Evolutionary conservation across 2,888 invertebrate species (phyloP).

Genomic region (Napeogenes inachia): DNA sequence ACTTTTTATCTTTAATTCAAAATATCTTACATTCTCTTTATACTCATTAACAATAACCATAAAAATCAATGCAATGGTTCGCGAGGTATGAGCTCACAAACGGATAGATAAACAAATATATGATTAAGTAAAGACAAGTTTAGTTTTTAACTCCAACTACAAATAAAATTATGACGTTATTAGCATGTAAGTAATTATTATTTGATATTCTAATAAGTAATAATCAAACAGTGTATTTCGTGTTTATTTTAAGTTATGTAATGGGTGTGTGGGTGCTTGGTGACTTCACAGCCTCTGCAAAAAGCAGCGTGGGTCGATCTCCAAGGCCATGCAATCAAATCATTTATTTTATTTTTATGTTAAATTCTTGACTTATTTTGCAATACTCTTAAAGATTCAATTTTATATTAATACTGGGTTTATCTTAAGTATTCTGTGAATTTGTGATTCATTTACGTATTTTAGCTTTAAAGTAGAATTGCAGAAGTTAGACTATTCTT

Average conservation of each 20-base stretch:
- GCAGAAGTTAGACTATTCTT: too few relatives aligned
- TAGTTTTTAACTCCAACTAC: too few relatives aligned
- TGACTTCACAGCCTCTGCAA: slow-evolving; percentile 25
- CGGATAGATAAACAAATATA: too few relatives aligned
- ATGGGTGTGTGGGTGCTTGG: slow-evolving; percentile 25
- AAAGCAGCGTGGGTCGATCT: slow-evolving; percentile 25
- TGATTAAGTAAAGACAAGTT: too few relatives aligned
- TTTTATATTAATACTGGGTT: too few relatives aligned
- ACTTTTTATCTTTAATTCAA: too few relatives aligned
- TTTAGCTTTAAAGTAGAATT: not conserved
- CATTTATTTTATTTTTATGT: slow-evolving; percentile 11
- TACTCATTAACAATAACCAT: too few relatives aligned
- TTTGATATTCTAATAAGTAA: not conserved
- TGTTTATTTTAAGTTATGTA: slow-evolving; percentile 25
- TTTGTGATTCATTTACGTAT: not conserved
- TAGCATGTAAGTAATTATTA: not conserved
- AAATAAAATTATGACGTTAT: not conserved
- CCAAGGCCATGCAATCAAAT: slow-evolving; percentile 16
- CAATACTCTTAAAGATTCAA: not conserved
- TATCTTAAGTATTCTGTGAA: too few relatives aligned
- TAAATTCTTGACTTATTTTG: slow-evolving; percentile 8
- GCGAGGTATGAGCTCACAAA: too few relatives aligned
- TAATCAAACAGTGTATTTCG: not conserved
- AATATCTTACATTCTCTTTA: too few relatives aligned
- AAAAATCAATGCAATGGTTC: too few relatives aligned